Evolutionary conservation across 2,888 invertebrate species (phyloP), one percentile per base, ranked within the genome.

Genomic region (Leptinotarsa juncta): DNA sequence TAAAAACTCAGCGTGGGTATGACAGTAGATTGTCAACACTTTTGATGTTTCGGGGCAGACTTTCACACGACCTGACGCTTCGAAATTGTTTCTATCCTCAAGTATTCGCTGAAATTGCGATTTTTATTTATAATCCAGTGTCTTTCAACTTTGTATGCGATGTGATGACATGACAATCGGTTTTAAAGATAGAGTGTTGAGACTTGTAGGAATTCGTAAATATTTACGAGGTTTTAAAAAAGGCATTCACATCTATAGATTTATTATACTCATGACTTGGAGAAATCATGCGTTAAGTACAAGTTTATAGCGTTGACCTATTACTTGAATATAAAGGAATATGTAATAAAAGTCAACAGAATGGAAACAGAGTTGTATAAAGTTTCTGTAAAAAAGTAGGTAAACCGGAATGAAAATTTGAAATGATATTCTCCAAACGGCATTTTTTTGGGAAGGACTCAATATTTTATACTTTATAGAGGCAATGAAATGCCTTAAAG

Each of bases 1-100:
- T 49, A 69, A 73, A 68, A 71, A 60, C 73, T 66, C 72, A 72
- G 71, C 69, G 26, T 42, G 55, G 42, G 55, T 73, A 53, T 73
- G 73, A 76, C 76, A 76, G 70, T 55, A 68, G 65, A 68, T 65
- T 65, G 75, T 75, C 75, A 62, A 69, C 73, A 67, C 73, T 73
- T 73, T 71, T 73, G 67, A 73, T 73, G 71, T 71, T 32, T 68
- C 53, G 62, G 53, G 65, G 68, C 67, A 51, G 71, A 69, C 50
- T 69, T 71, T 57, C 69, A 73, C 71, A 70, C 71, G 26, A 71
- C 65, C 26, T 62, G 74, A 74, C 71, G 55, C 55, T 67, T 55
- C 23, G 16, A 67, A 68, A 71, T 65, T 65, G 62, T 62, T 62
- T 62, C 62, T 69, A 65, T 65, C 69, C 57, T 67, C 65, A 55